Base-by-base conservation (phyloP, 2,888 invertebrate genomes). In the Phragmatobia fuliginosa region DNA sequence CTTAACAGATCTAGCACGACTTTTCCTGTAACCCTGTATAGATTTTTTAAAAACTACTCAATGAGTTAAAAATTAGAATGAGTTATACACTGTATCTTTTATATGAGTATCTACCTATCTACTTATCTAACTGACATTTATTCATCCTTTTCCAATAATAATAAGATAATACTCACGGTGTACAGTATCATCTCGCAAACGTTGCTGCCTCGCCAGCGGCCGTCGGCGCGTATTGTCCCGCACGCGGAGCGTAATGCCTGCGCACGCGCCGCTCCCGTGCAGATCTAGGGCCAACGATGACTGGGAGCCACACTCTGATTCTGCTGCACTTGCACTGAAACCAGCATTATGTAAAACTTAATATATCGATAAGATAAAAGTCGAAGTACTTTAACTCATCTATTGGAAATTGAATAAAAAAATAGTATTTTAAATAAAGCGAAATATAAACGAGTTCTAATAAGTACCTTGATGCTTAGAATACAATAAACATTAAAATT, bases 201-300 rank as follows among this genome's bases (percentile, higher is more conserved):
- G 97, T 77, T 97, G 96, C 86, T 98, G 98, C 11, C 98, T 92
- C 14, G 97, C 95, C 60, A 98, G 95, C 63, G 97, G 96, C 85
- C 97, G 97, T 60, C 97, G 95, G 63, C 97, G 96, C 60, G 97
- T 96, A 83, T 97, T 96, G 89, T 97, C 97, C 41, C 96, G 94
- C 76, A 96, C 95, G 81, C 96, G 93, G 83, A 96, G 88, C 59
- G 96, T 92, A 80, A 96, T 92, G 91, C 96, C 89, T 92, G 91
- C 92, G 85, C 93, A 91, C 11, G 92, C 92, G 75, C 94, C 94
- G 83, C 92, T 93, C 45, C 96, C 95, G 88, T 97, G 97, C 74
- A 97, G 91, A 88, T 97, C 97, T 93, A 97, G 94, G 45, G 97
- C 97, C 94, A 97, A 96, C 1, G 97, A 97, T 4, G 96, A 96